A percentile compares a stretch with the other conserved stretches of the same genome.
Evolutionary conservation across 2,797 vertebrate species (phyloP).

Genomic region (Okamejei kenojei): DNA sequence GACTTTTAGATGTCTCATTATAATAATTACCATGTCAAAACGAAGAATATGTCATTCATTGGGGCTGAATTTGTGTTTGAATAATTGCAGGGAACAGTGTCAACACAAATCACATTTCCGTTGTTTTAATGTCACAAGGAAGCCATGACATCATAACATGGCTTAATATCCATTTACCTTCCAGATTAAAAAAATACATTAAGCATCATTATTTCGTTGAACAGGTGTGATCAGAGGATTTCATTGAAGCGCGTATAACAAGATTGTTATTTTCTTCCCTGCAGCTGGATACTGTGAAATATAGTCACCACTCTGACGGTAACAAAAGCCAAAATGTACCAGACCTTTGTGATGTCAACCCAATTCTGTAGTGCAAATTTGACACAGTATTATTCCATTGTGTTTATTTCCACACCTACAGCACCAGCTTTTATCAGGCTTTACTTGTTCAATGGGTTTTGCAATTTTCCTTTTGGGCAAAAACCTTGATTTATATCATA

Average conservation of each 20-base stretch:
- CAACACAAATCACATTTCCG: constrained; percentile 6
- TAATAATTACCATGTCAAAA: constrained; percentile 6
- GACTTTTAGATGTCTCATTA: constrained; percentile 18
- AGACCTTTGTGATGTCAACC: background rate
- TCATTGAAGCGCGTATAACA: background rate
- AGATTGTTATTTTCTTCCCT: constrained; percentile 20
- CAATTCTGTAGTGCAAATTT: background rate
- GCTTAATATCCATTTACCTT: constrained; percentile 14
- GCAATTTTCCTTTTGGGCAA: too few species aligned
- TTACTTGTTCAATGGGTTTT: background rate
- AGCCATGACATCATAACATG: constrained; percentile 12
- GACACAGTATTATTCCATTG: constrained; percentile 18
- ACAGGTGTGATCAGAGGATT: background rate
- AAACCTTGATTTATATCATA: background rate
- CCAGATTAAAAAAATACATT: background rate
- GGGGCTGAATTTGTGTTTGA: constrained; percentile 16
- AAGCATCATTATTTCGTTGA: background rate
- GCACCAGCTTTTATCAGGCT: background rate
- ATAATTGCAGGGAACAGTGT: background rate
- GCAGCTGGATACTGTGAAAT: background rate
- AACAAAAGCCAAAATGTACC: background rate
- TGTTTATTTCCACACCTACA: background rate
- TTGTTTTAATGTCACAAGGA: background rate
- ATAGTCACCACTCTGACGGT: background rate
- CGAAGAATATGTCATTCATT: constrained; percentile 6